A percentile compares a stretch with the other conserved stretches of the same genome.
phyloP scores from a whole-genome alignment of 2,888 invertebrate genomes.

The Zeuzera pyrina region DNA sequence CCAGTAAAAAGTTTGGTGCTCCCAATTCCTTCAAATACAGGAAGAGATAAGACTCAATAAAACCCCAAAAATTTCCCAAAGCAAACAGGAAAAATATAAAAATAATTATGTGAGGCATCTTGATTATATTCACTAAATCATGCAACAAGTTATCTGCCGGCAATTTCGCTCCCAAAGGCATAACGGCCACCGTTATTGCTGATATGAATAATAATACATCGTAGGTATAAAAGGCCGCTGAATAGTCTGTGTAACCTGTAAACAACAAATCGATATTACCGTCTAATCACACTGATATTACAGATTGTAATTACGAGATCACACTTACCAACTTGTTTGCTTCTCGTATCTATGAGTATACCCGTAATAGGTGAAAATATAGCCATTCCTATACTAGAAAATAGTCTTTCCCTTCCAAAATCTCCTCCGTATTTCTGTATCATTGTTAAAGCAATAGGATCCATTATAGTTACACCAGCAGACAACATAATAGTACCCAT shows the following conservation, averaged over 20 bases:
- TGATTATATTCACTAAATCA: slow-evolving; percentile 82
- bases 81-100: slow-evolving; percentile 87
- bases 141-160: slow-evolving; percentile 85
- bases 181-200: slow-evolving; percentile 80
- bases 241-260: slow-evolving; percentile 86
- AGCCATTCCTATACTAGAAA: slow-evolving; percentile 88
- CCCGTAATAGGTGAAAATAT: slow-evolving; percentile 87
- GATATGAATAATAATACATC: slow-evolving; percentile 82
- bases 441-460: slow-evolving; percentile 89
- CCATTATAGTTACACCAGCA: slow-evolving; percentile 90
- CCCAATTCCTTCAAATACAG: slow-evolving; percentile 88
- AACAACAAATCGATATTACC: slow-evolving; percentile 46
- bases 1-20: slow-evolving; percentile 86
- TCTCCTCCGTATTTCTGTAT: slow-evolving; percentile 88
- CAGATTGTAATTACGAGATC: slow-evolving; percentile 52
- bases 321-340: slow-evolving; percentile 70
- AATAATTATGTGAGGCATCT: slow-evolving; percentile 84
- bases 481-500: slow-evolving; percentile 86
- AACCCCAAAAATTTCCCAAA: slow-evolving; percentile 90
- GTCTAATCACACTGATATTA: slow-evolving; percentile 47
- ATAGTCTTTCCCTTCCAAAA: slow-evolving; percentile 85
- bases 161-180: slow-evolving; percentile 84
- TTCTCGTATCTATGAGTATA: slow-evolving; percentile 81
- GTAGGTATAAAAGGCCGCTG: slow-evolving; percentile 89
- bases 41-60: slow-evolving; percentile 91